Percentiles rank a stretch among this genome's conserved stretches.
Evolutionary conservation across 1,140 invertebrate genomes (phyloP).

Genomic region (Cecropterus lyciades): DNA sequence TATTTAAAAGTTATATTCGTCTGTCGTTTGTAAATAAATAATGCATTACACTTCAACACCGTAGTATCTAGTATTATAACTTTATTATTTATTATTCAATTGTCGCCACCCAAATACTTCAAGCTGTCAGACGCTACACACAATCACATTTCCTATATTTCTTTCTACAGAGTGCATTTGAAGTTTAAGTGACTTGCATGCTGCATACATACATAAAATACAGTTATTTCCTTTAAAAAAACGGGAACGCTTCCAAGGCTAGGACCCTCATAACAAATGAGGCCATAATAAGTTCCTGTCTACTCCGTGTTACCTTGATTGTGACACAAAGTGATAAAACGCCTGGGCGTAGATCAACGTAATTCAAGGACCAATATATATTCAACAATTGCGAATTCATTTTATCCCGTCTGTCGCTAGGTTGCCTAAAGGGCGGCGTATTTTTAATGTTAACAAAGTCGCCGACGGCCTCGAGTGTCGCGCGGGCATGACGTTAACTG

Average conservation of each 20-base stretch:
- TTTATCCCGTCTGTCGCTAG: constrained; percentile 12
- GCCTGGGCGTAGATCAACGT: neutral
- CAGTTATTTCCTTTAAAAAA: constrained; percentile 2
- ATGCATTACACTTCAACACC: too few relatives aligned
- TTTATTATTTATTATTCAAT: neutral
- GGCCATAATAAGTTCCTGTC: neutral
- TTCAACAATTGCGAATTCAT: constrained; percentile 16
- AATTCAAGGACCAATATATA: constrained; percentile 16
- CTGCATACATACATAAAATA: constrained; percentile 14
- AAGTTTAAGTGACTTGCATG: neutral
- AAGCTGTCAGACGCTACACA: neutral
- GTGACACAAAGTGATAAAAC: neutral
- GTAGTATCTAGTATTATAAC: neutral
- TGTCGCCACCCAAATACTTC: neutral
- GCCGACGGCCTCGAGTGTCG: constrained; percentile 41
- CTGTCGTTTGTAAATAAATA: neutral
- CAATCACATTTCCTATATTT: constrained; percentile 1
- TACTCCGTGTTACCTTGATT: neutral
- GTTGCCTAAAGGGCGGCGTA: constrained; percentile 20
- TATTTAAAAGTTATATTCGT: neutral
- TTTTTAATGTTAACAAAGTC: constrained; percentile 42
- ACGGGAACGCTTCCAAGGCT: neutral
- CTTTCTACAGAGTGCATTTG: constrained; percentile 11
- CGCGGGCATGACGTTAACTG: constrained; percentile 48
- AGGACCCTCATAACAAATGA: neutral